Conservation (phyloP, 2,797 vertebrate species). For the Paramormyrops hopkinsi region DNA sequence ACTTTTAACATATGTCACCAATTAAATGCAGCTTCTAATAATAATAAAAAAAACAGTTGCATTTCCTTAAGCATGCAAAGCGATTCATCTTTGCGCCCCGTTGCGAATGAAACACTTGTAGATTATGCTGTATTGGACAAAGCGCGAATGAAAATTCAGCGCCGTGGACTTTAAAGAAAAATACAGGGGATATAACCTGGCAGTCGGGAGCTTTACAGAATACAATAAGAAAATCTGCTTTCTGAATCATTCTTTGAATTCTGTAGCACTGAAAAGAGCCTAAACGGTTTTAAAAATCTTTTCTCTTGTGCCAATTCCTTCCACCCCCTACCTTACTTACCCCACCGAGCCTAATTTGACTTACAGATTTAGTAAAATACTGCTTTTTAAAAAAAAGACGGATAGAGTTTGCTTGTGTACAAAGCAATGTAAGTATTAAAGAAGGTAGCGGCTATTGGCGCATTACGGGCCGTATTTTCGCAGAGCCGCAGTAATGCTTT, state of each 20-base stretch:
- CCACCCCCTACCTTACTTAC: neutral
- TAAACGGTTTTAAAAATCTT: constrained; percentile 22
- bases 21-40: neutral
- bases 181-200: neutral
- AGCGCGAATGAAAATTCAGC: constrained; percentile 10
- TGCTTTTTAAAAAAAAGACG: neutral
- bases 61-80: neutral
- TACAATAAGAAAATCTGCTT: constrained; percentile 22
- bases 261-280: constrained; percentile 23
- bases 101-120: constrained; percentile 4
- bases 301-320: constrained; percentile 1
- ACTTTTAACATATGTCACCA: neutral
- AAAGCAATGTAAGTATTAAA: constrained; percentile 12
- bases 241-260: constrained; percentile 35
- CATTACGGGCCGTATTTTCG: constrained; percentile 14
- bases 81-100: neutral
- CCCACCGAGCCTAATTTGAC: constrained; percentile 3
- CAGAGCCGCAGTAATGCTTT: constrained; percentile 52
- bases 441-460: neutral
- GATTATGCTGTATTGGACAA: constrained; percentile 12
- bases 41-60: neutral
- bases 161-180: neutral
- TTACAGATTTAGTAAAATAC: constrained; percentile 17
- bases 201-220: neutral
- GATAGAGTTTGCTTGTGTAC: neutral